These are phyloP conservation scores for Daboia siamensis DNA, from an alignment of 2,113 vertebrate genomes.

Conservation along the genomic window DNA sequence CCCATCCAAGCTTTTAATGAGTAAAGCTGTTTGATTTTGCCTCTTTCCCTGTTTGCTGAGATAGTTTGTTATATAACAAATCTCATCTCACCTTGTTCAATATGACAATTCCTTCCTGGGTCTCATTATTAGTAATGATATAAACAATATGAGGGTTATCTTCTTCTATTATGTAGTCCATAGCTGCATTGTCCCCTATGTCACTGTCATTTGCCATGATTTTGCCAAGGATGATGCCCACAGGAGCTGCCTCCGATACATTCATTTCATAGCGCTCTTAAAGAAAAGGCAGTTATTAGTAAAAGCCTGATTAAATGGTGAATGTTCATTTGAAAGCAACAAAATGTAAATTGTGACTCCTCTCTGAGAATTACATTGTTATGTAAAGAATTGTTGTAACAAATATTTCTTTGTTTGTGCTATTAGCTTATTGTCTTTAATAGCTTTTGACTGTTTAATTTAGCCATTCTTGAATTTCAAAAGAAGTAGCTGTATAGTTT, in stretches of 20 bases:
- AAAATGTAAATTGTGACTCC: background rate
- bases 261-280: constrained; percentile 83
- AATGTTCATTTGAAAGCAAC: background rate
- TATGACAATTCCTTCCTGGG: constrained; percentile 87
- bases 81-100: constrained; percentile 78
- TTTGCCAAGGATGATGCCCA: constrained; percentile 80
- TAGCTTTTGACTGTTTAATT: background rate
- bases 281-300: constrained; percentile 35
- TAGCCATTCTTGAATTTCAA: background rate
- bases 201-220: constrained; percentile 85
- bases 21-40: background rate
- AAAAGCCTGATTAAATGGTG: background rate
- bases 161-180: constrained; percentile 84
- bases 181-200: constrained; percentile 81
- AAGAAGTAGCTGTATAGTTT: background rate
- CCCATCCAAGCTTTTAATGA: background rate
- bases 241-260: constrained; percentile 75
- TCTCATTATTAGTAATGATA: constrained; percentile 78
- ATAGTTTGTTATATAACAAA: background rate
- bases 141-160: constrained; percentile 75
- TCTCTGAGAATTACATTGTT: background rate
- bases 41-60: background rate
- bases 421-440: background rate
- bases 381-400: background rate
- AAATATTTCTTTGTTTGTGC: background rate